These are phyloP conservation scores for Hoplostethus atlanticus DNA, from an alignment of 2,797 vertebrate genomes.

Conservation along the genomic window DNA sequence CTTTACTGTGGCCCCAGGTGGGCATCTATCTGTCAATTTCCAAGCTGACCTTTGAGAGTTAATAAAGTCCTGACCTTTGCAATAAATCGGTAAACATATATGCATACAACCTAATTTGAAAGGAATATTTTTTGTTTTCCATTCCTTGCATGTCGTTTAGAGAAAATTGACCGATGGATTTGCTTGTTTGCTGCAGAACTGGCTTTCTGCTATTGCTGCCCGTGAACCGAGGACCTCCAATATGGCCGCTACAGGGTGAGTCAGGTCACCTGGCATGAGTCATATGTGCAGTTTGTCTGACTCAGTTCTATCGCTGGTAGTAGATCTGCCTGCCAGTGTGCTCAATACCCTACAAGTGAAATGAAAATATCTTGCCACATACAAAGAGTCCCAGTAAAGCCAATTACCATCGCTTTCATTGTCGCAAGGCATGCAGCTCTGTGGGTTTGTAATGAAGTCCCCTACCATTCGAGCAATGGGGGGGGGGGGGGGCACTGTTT, in stretches of 20 bases:
- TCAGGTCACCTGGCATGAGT: too few relatives aligned
- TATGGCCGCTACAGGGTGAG: too few relatives aligned
- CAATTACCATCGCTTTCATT: not conserved
- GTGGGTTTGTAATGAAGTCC: not conserved
- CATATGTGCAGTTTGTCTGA: not conserved
- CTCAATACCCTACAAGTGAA: not conserved
- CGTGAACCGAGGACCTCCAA: too few relatives aligned
- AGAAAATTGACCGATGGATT: too few relatives aligned
- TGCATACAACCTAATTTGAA: not conserved
- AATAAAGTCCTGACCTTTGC: slow-evolving; percentile 1
- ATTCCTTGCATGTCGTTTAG: too few relatives aligned
- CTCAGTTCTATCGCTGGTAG: not conserved
- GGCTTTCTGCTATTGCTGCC: too few relatives aligned
- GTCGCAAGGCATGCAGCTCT: not conserved
- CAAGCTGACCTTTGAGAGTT: not conserved
- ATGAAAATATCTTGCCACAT: slow-evolving; percentile 1
- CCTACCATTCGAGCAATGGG: not conserved
- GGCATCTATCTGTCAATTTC: not conserved
- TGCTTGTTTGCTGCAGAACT: too few relatives aligned
- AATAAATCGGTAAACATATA: not conserved
- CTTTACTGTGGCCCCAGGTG: slow-evolving; percentile 7
- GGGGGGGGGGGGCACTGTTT: not conserved
- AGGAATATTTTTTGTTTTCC: not conserved
- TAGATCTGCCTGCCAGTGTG: not conserved
- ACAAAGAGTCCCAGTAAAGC: not conserved